Evolutionary conservation across 2,797 vertebrate genomes (phyloP).

Genomic region (Crenichthys baileyi): DNA sequence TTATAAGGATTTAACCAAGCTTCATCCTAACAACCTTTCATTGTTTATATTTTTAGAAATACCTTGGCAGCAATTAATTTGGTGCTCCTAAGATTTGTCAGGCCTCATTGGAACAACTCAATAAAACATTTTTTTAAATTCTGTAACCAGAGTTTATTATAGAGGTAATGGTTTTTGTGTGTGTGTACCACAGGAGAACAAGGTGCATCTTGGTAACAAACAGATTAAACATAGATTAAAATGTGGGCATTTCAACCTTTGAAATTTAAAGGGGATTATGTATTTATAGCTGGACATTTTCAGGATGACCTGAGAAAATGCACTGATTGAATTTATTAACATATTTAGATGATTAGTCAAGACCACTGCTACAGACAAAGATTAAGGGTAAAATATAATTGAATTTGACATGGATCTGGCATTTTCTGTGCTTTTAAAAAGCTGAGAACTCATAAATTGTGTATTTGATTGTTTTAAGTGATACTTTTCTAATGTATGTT

Average conservation of each 20-base stretch:
- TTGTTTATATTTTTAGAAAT: slow-evolving; percentile 42
- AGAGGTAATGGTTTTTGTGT: not conserved
- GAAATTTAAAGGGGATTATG: not conserved
- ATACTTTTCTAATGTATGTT: not conserved
- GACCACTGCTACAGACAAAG: not conserved
- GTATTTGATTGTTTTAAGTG: not conserved
- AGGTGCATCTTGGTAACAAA: not conserved
- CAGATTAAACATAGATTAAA: not conserved
- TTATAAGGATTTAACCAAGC: slow-evolving; percentile 10
- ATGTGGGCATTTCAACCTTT: not conserved
- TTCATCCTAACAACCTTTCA: slow-evolving; percentile 14
- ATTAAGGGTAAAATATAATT: not conserved
- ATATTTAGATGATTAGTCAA: not conserved
- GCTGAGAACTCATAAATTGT: not conserved
- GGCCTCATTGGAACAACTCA: not conserved
- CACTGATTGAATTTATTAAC: not conserved
- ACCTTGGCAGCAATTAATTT: slow-evolving; percentile 27
- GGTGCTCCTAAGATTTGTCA: slow-evolving; percentile 12
- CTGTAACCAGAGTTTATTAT: not conserved
- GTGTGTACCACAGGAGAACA: not conserved
- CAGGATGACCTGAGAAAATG: not conserved
- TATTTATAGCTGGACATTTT: not conserved
- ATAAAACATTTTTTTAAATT: not conserved
- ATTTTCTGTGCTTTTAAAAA: not conserved
- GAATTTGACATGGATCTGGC: not conserved